phyloP scores from a whole-genome alignment of 2,888 invertebrate species.

The Drosophila flavopinicola region DNA sequence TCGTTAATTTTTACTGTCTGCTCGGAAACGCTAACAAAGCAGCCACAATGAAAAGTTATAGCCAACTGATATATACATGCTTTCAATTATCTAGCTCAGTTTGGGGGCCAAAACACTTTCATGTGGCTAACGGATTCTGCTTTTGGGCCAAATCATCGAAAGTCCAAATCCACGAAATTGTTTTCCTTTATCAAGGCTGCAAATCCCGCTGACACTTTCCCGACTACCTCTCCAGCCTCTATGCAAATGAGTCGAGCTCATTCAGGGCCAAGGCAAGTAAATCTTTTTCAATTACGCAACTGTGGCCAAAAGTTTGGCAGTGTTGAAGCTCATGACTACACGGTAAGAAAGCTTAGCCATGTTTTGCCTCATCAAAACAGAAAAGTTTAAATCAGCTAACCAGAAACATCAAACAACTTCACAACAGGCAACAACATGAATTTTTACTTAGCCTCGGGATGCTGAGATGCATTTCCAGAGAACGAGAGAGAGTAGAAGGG shows the following conservation, averaged over 20 bases:
- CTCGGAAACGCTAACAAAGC: conserved; percentile 20
- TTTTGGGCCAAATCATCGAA: conserved; percentile 40
- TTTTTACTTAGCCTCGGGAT: conserved; percentile 54
- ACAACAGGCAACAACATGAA: conserved; percentile 52
- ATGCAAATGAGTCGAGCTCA: conserved; percentile 65
- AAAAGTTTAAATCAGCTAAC: conserved; percentile 39
- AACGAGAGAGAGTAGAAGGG: not conserved
- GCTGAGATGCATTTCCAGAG: conserved; percentile 20
- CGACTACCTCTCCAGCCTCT: conserved; percentile 1
- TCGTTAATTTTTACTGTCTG: conserved; percentile 74
- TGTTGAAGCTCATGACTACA: conserved; percentile 4
- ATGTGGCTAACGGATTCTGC: conserved; percentile 59
- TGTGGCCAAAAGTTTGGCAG: conserved; percentile 42
- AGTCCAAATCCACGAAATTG: conserved; percentile 60
- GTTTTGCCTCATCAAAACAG: conserved; percentile 17
- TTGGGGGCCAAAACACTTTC: conserved; percentile 27
- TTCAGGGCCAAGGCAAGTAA: conserved; percentile 47
- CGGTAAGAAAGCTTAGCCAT: conserved; percentile 44
- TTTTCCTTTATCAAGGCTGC: conserved; percentile 50
- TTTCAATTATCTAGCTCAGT: conserved; percentile 66
- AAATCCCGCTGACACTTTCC: conserved; percentile 21
- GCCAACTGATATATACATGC: conserved; percentile 21
- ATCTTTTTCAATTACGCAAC: conserved; percentile 57
- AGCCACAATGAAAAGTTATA: conserved; percentile 27
- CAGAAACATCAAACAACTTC: conserved; percentile 39